Percentiles rank a stretch among this genome's conserved stretches.
phyloP scores from a whole-genome alignment of 2,888 invertebrate genomes.

The Chrysotoxum bicinctum region DNA sequence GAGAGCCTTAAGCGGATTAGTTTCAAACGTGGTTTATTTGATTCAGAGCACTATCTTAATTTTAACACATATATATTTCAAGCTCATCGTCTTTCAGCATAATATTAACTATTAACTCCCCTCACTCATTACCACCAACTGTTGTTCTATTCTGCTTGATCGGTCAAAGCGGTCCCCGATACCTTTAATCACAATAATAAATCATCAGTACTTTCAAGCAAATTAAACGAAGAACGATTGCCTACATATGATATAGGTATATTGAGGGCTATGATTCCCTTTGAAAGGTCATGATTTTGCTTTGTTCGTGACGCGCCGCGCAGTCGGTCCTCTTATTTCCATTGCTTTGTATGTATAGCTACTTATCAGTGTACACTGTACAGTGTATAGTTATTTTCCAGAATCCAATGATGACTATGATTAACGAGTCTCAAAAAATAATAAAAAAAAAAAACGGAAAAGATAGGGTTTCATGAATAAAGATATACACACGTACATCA shows the following conservation, averaged over 20 bases:
- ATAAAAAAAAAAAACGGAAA: conserved; percentile 2
- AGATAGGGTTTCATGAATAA: neutral
- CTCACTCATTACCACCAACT: neutral
- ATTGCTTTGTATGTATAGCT: too few species aligned
- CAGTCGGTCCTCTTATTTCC: neutral
- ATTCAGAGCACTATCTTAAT: too few species aligned
- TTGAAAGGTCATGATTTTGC: conserved; percentile 47
- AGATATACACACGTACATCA: neutral
- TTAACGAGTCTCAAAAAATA: conserved; percentile 42
- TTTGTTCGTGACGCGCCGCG: conserved; percentile 31
- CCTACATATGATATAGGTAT: neutral
- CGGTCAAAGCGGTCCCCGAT: neutral
- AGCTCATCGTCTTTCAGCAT: too few species aligned
- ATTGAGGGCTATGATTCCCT: conserved; percentile 55
- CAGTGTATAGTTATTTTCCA: conserved; percentile 28
- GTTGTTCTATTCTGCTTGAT: neutral
- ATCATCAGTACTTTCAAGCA: neutral
- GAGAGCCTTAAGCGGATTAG: too few species aligned
- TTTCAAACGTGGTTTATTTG: too few species aligned
- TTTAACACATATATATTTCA: too few species aligned
- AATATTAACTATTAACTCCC: neutral
- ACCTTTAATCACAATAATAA: neutral
- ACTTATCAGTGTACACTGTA: neutral
- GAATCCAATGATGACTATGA: conserved; percentile 55
- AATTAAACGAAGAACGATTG: neutral